Base-by-base conservation (phyloP, 2,113 vertebrate genomes). In the Antechinus flavipes region DNA sequence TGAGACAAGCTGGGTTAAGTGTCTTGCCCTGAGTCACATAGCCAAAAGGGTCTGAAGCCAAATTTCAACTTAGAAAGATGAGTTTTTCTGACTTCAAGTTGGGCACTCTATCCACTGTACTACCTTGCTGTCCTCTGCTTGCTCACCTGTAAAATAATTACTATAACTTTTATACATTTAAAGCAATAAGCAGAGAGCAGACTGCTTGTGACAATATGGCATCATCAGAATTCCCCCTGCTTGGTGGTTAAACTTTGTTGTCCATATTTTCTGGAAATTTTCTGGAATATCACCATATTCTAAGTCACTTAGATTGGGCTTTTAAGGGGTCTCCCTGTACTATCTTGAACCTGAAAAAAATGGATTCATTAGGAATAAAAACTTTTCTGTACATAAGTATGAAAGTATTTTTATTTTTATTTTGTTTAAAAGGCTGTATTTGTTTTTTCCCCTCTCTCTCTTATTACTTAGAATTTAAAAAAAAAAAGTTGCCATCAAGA, bases 141-240 rank as follows among this genome's bases (percentile, higher is more conserved):
- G 16, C 35, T 84, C 35, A 84, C n/a, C 4, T 42, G n/a, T 84
- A 16, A 1, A 84, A 42, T 84, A 84, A 84, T 0, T n/a, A 42
- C 16, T 84, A n/a, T 16, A 84, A 22, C 61, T 84, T 22, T 16
- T 42, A 2, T 42, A 84, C 1, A 42, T 8, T 84, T 42, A 42
- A 76, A 42, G 35, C 68, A 84, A 42, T 16, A 84, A 42, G 68
- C 68, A 84, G 68, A 84, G 68, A 84, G 35, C n/a, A 42, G n/a
- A 14, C 1, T 84, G 35, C 68, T 84, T 84, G n/a, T 84, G 68
- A 84, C 68, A 84, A 42, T 84, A n/a, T 90, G 93, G 84, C n/a
- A 68, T 90, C n/a, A 94, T 96, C 54, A 68, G 93, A 96, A 94
- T 97, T 84, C 94, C 27, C 92, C n/a, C 68, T 22, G 16, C 19